phyloP scores from a whole-genome alignment of 2,113 vertebrate species.

The Tautogolabrus adspersus region DNA sequence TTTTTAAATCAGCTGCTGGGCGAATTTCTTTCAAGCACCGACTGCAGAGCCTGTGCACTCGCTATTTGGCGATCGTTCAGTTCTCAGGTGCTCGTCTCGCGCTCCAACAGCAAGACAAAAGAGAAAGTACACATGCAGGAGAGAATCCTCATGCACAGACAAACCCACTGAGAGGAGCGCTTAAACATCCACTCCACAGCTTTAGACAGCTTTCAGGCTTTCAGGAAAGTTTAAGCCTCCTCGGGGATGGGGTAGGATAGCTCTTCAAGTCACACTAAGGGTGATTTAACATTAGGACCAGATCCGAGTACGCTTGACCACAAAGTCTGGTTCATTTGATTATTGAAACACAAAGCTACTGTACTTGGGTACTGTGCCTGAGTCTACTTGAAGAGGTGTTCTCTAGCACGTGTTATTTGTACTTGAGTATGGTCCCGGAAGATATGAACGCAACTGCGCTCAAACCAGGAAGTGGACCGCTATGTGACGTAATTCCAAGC shows the following conservation, averaged over 20 bases:
- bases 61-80: slow-evolving; percentile 28
- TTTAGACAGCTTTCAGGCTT: slow-evolving; percentile 50
- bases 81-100: slow-evolving; percentile 18
- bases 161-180: slow-evolving; percentile 34
- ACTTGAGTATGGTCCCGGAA: too few relatives aligned
- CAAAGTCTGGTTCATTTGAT: slow-evolving; percentile 19
- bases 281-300: too few relatives aligned
- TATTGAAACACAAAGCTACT: slow-evolving; percentile 34
- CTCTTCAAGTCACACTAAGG: too few relatives aligned
- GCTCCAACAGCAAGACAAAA: slow-evolving; percentile 11
- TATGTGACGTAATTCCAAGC: too few relatives aligned
- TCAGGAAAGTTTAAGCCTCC: slow-evolving; percentile 47
- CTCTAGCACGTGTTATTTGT: too few relatives aligned
- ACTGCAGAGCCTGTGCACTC: slow-evolving; percentile 1
- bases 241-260: neutral
- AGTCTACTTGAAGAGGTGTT: too few relatives aligned
- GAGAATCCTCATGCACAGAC: neutral
- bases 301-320: too few relatives aligned
- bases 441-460: too few relatives aligned
- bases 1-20: slow-evolving; percentile 56
- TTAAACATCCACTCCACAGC: slow-evolving; percentile 43
- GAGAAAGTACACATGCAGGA: neutral
- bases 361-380: too few relatives aligned
- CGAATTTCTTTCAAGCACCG: slow-evolving; percentile 34
- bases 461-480: too few relatives aligned